Evolutionary conservation across 2,888 invertebrate species (phyloP).

Genomic region (Sericinus montela): DNA sequence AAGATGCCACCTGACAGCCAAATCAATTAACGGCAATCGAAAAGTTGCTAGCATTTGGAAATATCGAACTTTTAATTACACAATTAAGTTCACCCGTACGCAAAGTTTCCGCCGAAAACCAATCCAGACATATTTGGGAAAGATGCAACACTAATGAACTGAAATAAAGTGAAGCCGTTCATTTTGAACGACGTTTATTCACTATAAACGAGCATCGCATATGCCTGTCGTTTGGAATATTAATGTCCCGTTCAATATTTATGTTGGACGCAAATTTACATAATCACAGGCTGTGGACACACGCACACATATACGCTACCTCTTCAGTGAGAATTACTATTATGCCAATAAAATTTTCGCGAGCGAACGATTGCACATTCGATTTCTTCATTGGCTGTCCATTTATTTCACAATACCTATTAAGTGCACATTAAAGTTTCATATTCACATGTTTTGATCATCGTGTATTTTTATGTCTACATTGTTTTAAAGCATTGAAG

Average conservation of each 20-base stretch:
- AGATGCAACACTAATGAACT: constrained; percentile 30
- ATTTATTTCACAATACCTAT: constrained; percentile 13
- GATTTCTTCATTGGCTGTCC: constrained; percentile 15
- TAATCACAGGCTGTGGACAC: constrained; percentile 71
- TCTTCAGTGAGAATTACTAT: constrained; percentile 59
- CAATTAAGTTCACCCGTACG: constrained; percentile 10
- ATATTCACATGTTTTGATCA: background rate
- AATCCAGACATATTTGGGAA: constrained; percentile 17
- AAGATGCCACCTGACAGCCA: background rate
- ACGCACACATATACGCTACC: constrained; percentile 49
- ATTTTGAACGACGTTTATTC: constrained; percentile 38
- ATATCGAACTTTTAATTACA: constrained; percentile 18
- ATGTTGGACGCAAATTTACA: constrained; percentile 75
- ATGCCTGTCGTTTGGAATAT: constrained; percentile 74
- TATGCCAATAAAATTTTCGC: constrained; percentile 66
- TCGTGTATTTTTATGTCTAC: too few relatives aligned
- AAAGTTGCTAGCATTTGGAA: constrained; percentile 11
- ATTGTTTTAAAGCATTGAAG: background rate
- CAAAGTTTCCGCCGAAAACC: constrained; percentile 12
- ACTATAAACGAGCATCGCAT: constrained; percentile 68
- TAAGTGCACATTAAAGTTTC: constrained; percentile 12
- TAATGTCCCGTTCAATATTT: constrained; percentile 77
- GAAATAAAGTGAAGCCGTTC: constrained; percentile 31
- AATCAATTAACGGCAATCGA: background rate
- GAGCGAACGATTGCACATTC: constrained; percentile 23